phyloP scores from a whole-genome alignment of 2,888 invertebrate genomes.

The Oscheius onirici region DNA sequence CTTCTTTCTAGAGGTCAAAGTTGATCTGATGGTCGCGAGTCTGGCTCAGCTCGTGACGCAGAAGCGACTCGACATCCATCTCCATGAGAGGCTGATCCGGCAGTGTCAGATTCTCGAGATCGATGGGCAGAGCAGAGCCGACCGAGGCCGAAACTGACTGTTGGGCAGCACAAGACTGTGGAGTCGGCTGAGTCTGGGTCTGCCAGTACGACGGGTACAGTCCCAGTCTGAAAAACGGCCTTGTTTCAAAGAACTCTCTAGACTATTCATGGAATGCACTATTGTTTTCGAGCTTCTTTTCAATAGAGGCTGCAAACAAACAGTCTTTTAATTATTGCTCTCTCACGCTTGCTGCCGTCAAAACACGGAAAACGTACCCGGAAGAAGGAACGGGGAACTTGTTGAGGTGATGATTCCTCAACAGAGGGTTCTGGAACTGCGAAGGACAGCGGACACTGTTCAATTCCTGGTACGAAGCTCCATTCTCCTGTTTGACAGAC shows the following conservation, averaged over 20 bases:
- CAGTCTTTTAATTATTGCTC: not conserved
- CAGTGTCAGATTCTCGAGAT: constrained; percentile 66
- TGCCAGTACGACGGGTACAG: constrained; percentile 26
- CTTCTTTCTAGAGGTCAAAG: constrained; percentile 49
- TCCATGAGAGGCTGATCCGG: constrained; percentile 61
- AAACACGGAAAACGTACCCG: constrained; percentile 10
- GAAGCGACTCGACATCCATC: constrained; percentile 64
- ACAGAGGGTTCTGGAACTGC: constrained; percentile 63
- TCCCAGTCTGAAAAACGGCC: constrained; percentile 7
- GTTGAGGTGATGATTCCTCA: constrained; percentile 46
- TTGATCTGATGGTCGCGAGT: constrained; percentile 55
- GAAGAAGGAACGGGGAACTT: constrained; percentile 31
- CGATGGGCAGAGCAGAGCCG: constrained; percentile 59
- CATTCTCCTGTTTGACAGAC: constrained; percentile 45
- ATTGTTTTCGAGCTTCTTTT: too few species aligned
- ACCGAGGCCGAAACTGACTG: constrained; percentile 37
- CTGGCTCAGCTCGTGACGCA: constrained; percentile 62
- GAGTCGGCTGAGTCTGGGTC: constrained; percentile 29
- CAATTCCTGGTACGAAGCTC: constrained; percentile 64
- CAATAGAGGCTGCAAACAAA: not conserved
- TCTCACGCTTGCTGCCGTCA: not conserved
- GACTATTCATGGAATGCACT: too few species aligned
- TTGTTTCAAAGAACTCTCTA: constrained; percentile 16
- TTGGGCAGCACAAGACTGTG: constrained; percentile 53
- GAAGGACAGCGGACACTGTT: constrained; percentile 59